Percentiles rank a stretch among this genome's conserved stretches.
phyloP scores from a whole-genome alignment of 2,888 invertebrate species.

The Psylliodes chrysocephalus region DNA sequence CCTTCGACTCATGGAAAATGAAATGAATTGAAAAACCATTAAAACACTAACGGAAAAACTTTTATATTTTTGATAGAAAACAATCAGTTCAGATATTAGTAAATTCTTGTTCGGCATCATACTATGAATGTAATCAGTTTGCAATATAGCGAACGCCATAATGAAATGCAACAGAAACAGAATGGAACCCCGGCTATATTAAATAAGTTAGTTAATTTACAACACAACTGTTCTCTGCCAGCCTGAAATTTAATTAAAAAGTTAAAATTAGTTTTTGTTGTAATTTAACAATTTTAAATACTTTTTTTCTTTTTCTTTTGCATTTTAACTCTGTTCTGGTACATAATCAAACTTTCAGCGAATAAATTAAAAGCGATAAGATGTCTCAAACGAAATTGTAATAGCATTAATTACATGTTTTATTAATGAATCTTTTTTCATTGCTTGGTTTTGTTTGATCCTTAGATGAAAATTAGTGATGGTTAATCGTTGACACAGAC shows the following conservation, averaged over 20 bases:
- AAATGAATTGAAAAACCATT: too few species aligned
- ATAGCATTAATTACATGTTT: slow-evolving; percentile 51
- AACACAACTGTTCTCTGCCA: slow-evolving; percentile 58
- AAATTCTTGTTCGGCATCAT: slow-evolving; percentile 35
- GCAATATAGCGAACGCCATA: slow-evolving; percentile 43
- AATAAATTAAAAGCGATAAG: slow-evolving; percentile 58
- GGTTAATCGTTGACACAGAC: too few species aligned
- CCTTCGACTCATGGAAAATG: too few species aligned
- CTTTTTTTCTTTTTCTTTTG: slow-evolving; percentile 42
- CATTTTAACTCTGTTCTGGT: slow-evolving; percentile 16
- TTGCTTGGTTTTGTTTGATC: background rate
- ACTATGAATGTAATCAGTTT: slow-evolving; percentile 42
- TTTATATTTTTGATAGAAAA: slow-evolving; percentile 8
- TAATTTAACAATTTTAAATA: slow-evolving; percentile 63
- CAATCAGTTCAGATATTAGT: slow-evolving; percentile 7
- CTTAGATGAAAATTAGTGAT: too few species aligned
- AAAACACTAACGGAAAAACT: background rate
- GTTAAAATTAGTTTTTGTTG: slow-evolving; percentile 65
- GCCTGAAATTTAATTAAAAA: slow-evolving; percentile 64
- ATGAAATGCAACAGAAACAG: slow-evolving; percentile 48
- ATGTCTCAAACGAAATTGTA: slow-evolving; percentile 48
- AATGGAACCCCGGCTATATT: slow-evolving; percentile 51
- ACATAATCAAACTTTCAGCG: slow-evolving; percentile 57
- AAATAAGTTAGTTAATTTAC: slow-evolving; percentile 61
- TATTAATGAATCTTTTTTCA: slow-evolving; percentile 43